Evolutionary conservation across 2,888 invertebrate genomes (phyloP), one percentile per base, ranked within the genome.

Genomic region (Disparrhopalites patrizii): DNA sequence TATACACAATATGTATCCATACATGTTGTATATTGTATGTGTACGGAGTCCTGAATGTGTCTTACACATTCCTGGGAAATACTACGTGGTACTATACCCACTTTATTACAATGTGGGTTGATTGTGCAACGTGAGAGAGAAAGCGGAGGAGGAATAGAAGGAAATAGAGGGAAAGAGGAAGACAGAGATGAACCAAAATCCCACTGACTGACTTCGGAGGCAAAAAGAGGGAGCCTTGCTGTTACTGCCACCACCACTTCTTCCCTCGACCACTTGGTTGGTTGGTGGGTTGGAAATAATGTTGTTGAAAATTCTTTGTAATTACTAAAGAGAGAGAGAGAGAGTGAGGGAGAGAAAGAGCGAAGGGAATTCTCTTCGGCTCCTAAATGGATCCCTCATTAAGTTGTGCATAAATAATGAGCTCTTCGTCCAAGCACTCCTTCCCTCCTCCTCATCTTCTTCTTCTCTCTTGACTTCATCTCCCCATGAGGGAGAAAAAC

Each of bases 331-430:
- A 30, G 52, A 52, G 60, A 54, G 36, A 64, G 33, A 38, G 43
- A 30, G 28, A 33, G 50, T 57, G 25, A 60, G 33, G 28, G 40
- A 47, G 36, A 36, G 15, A 36, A 7, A 36, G 36, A 36, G 15
- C 8, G 36, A 36, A 36, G 15, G 36, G 15, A 36, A n/a, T 55
- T 47, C 60, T 54, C 65, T 60, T 43, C 57, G 65, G 66, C 62
- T 51, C 52, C 61, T n/a, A 63, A 27, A 55, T 43, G 18, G 31
- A 36, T 56, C 40, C 50, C 54, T 55, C 54, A 36, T 54, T 23
- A 54, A 62, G 50, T 47, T 64, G 57, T 40, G 38, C 33, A 51
- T 50, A 57, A 64, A 51, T 57, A 50, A 64, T 64, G 56, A 64
- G 57, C 51, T 51, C 30, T n/a, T 47, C 58, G n/a, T 51, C 23